Evolutionary conservation across 2,797 vertebrate species (phyloP).

Genomic region (Rhinichthys osculus): DNA sequence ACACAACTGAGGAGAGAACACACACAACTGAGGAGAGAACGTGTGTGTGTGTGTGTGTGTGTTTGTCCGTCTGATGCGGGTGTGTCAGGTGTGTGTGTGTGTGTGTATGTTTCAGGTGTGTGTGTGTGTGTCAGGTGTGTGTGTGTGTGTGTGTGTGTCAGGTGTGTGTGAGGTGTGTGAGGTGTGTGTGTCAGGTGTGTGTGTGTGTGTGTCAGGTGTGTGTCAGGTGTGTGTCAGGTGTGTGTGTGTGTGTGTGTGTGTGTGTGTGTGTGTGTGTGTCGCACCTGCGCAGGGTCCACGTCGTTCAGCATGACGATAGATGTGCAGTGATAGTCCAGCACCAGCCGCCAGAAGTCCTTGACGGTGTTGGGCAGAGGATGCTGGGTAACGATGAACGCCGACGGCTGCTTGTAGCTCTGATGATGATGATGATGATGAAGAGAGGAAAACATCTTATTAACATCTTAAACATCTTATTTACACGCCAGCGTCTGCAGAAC

Average conservation of each 20-base stretch:
- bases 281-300: slow-evolving; percentile 95
- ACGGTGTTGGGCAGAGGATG: slow-evolving; percentile 98
- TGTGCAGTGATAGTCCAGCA: slow-evolving; percentile 96
- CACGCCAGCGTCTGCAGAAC: slow-evolving; percentile 35
- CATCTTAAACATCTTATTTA: background rate
- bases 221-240: no score
- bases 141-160: no score
- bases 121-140: no score
- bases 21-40: no score
- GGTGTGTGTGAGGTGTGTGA: no score
- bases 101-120: no score
- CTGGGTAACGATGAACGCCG: slow-evolving; percentile 96
- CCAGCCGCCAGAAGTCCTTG: slow-evolving; percentile 98
- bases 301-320: slow-evolving; percentile 98
- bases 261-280: slow-evolving; percentile 48
- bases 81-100: no score
- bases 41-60: no score
- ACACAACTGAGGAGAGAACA: no score
- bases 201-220: no score
- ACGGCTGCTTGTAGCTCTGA: slow-evolving; percentile 98
- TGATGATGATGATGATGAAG: slow-evolving; percentile 61
- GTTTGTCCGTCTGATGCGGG: no score
- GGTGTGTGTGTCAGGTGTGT: no score
- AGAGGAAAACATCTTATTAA: slow-evolving; percentile 15
- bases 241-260: background rate